A percentile compares a stretch with the other conserved stretches of the same genome.
These are phyloP conservation scores for Zaprionus obscuricornis DNA, from an alignment of 2,888 invertebrate genomes.

Conservation along the genomic window DNA sequence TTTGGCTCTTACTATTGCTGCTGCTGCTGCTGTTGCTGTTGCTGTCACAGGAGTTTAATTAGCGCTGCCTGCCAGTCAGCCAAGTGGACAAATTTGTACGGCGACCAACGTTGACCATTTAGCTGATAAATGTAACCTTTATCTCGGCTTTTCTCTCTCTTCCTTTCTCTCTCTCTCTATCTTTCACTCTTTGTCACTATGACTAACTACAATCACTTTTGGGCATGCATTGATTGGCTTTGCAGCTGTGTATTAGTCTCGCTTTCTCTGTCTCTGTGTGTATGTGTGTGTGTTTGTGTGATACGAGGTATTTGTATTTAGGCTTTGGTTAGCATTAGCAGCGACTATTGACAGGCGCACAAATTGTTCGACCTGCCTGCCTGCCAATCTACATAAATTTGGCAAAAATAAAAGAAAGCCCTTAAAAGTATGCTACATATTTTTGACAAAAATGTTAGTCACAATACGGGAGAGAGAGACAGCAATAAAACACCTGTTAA, in stretches of 20 bases:
- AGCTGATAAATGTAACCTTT: conserved; percentile 46
- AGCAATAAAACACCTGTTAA: conserved; percentile 62
- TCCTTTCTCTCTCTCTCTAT: background rate
- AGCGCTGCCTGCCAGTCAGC: conserved; percentile 68
- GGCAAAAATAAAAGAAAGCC: too few relatives aligned
- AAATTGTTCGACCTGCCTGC: too few relatives aligned
- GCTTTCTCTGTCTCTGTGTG: too few relatives aligned
- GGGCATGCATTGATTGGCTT: conserved; percentile 57
- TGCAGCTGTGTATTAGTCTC: conserved; percentile 34
- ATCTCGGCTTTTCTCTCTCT: background rate
- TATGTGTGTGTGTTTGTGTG: background rate
- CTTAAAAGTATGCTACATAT: conserved; percentile 11
- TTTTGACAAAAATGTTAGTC: too few relatives aligned
- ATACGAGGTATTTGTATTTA: conserved; percentile 40
- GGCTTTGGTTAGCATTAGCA: conserved; percentile 10
- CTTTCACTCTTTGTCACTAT: too few relatives aligned
- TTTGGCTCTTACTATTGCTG: conserved; percentile 15
- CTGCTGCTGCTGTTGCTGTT: conserved; percentile 17
- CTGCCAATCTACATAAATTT: background rate
- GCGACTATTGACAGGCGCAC: conserved; percentile 17
- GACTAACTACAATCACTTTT: too few relatives aligned
- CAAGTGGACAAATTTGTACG: conserved; percentile 65
- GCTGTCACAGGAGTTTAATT: conserved; percentile 64
- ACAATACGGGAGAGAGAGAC: too few relatives aligned
- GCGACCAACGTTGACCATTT: conserved; percentile 61